A percentile compares a stretch with the other conserved stretches of the same genome.
These are phyloP conservation scores for Delia radicum DNA, from an alignment of 1,140 invertebrate genomes.

Conservation along the genomic window DNA sequence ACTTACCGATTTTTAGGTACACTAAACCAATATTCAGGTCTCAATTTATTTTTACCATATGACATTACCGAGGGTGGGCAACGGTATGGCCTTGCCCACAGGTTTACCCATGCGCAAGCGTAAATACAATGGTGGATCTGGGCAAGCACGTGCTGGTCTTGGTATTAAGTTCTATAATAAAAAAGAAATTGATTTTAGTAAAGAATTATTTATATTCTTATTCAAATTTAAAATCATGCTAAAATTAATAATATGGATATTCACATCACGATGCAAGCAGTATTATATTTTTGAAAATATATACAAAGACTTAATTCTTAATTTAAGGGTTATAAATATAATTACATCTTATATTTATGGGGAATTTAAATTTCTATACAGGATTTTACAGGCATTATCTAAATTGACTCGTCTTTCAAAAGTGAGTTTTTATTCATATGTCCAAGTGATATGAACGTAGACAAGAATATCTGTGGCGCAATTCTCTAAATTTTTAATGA, in stretches of 20 bases:
- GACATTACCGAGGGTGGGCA: conserved; percentile 87
- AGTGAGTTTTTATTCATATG: too few relatives aligned
- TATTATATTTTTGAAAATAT: background rate
- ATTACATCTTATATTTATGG: too few relatives aligned
- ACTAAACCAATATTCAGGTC: conserved; percentile 96
- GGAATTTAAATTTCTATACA: too few relatives aligned
- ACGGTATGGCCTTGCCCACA: conserved; percentile 79
- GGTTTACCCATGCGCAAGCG: conserved; percentile 90
- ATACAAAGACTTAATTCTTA: too few relatives aligned
- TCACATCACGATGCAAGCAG: background rate
- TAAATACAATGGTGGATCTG: conserved; percentile 86
- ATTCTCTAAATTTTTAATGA: too few relatives aligned
- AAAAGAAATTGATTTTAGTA: background rate
- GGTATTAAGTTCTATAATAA: conserved; percentile 77
- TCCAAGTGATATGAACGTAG: too few relatives aligned
- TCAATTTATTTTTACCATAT: conserved; percentile 89
- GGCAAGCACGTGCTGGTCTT: conserved; percentile 76
- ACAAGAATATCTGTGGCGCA: too few relatives aligned
- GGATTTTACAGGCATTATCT: too few relatives aligned
- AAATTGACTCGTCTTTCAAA: too few relatives aligned
- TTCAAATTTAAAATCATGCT: conserved; percentile 20
- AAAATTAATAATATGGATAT: conserved; percentile 33
- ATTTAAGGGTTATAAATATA: too few relatives aligned
- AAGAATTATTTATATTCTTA: background rate
- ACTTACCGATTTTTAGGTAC: conserved; percentile 85